Evolutionary conservation across 2,797 vertebrate genomes (phyloP), one percentile per base, ranked within the genome.

Genomic region (Melanotaenia maccullochi): DNA sequence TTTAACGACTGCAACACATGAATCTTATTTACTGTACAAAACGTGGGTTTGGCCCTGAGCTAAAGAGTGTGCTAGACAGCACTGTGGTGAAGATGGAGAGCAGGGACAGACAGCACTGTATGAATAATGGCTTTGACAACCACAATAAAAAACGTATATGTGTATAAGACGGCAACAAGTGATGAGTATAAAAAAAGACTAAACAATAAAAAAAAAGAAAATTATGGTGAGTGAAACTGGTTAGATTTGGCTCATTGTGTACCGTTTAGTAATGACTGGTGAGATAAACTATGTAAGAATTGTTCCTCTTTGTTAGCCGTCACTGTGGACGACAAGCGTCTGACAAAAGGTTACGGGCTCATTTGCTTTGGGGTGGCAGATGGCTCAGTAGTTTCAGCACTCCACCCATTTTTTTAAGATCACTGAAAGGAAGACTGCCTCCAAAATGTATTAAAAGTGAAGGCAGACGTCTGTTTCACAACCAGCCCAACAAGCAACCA

Each of bases 321-420:
- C 65, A 59, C 54, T 72, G 52, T 52, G 60, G 73, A 73, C 1
- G 13, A 66, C 40, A 12, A 58, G 63, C 32, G 49, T 84, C 74
- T 54, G 61, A 72, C 32, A 33, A 49, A 22, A 28, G 76, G 68
- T 67, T 76, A 86, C 76, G 89, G 91, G 90, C 90, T 91, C 88
- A 75, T 54, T 62, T 78, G 71, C 77, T 62, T 55, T 65, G 78
- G 77, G 74, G 78, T 38, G 28, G 68, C 16, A 38, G 79, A 79
- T 86, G 90, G 90, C 93, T 93, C 92, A 94, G 93, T 92, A 92
- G 91, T 93, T 89, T 89, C 83, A 87, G 85, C 84, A 76, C 77
- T 79, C 79, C 82, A 65, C 65, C 74, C 72, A 4, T 36, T 47
- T 51, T 32, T 33, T 59, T 74, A 79, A 57, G 60, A 66, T 79